Evolutionary conservation across 2,888 invertebrate genomes (phyloP), one percentile per base, ranked within the genome.

Genomic region (Caenorhabditis doughertyi): DNA sequence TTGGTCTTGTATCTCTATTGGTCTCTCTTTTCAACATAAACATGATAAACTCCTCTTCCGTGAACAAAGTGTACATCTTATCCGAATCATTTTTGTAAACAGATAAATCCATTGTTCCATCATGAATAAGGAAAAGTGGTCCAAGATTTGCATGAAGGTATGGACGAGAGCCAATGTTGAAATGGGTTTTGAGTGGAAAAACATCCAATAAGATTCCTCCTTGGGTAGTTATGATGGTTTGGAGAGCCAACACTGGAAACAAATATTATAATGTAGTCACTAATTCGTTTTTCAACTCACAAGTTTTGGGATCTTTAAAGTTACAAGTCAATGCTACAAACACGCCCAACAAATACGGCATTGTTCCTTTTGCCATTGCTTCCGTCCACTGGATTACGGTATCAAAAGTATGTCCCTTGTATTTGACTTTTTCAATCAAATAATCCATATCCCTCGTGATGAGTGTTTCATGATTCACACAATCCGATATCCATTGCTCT

Each of bases 61-160:
- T 49, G 64, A 65, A 49, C 49, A 65, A 23, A 1, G 47, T 47
- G 64, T 49, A 65, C 64, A 65, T 65, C 11, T 65, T 65, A 11
- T 65, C 64, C 21, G 32, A 21, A 65, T 65, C 64, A 21, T 25
- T 27, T n/a, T 47, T 32, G 44, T 32, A 65, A 2, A 18, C 21
- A 7, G 13, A 49, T 18, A 65, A 23, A 49, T 65, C 49, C 3
- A 16, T 18, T 27, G 47, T n/a, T 18, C 73, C 73, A 53, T 73
- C 64, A 29, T 73, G 73, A 21, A 73, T 53, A 21, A 73, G 11
- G 35, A 73, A 73, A 8, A 64, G 9, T 3, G 73, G 73, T 23
- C 73, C 73, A 3, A 73, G 13, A 13, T 73, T 18, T 4, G 55
- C 23, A 35, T 73, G 73, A 39, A 64, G 64, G 23, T 73, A 73